phyloP scores from a whole-genome alignment of 2,888 invertebrate genomes.

The Anoplius nigerrimus region DNA sequence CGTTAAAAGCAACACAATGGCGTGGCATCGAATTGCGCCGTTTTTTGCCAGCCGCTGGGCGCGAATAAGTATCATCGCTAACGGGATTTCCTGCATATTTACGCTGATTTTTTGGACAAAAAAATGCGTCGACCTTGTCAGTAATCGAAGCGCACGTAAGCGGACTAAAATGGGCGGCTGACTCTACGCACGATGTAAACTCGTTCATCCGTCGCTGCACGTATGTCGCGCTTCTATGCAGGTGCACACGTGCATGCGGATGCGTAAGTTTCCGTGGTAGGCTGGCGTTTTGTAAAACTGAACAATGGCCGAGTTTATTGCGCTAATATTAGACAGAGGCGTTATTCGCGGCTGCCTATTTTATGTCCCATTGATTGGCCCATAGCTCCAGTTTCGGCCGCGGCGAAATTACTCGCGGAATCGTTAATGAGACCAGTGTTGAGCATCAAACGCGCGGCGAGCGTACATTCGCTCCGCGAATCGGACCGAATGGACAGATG shows the following conservation, averaged over 20 bases:
- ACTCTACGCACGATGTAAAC: neutral
- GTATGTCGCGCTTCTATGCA: neutral
- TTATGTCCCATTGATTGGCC: constrained; percentile 12
- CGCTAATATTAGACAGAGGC: constrained; percentile 34
- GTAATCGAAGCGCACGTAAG: neutral
- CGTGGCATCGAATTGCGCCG: too few relatives aligned
- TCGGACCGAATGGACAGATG: constrained; percentile 12
- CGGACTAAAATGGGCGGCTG: neutral
- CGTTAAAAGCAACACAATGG: too few relatives aligned
- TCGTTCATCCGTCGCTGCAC: neutral
- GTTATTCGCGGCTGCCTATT: constrained; percentile 16
- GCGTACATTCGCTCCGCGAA: constrained; percentile 3
- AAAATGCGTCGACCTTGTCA: neutral
- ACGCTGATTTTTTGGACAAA: neutral
- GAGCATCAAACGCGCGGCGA: constrained; percentile 15
- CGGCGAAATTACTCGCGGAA: constrained; percentile 10
- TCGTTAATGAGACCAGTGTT: constrained; percentile 15
- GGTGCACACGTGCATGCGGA: neutral
- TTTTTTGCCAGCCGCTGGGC: neutral
- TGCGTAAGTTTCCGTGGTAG: neutral
- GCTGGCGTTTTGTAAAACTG: constrained; percentile 2
- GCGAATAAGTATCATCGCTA: neutral
- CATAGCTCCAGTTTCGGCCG: neutral
- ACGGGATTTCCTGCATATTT: neutral
- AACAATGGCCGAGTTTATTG: constrained; percentile 35